phyloP scores from a whole-genome alignment of 2,113 vertebrate genomes.

The Passer montanus region DNA sequence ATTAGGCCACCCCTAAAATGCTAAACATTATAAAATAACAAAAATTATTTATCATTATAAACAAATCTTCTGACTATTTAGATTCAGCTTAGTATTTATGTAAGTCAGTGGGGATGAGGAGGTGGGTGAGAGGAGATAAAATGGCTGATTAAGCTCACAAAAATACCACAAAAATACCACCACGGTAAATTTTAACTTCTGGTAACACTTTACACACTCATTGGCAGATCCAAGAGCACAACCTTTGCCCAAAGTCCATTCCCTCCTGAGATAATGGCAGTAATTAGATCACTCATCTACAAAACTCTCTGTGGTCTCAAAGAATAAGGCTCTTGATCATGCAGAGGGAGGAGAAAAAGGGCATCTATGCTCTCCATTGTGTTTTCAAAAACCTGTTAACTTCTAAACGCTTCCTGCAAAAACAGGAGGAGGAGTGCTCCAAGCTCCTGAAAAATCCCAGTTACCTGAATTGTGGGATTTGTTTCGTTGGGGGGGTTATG shows the following conservation, averaged over 20 bases:
- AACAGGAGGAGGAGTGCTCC: neutral
- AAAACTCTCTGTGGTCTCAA: neutral
- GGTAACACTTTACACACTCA: neutral
- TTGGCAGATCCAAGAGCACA: neutral
- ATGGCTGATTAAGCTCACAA: neutral
- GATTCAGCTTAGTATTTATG: neutral
- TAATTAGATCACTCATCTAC: neutral
- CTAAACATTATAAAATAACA: neutral
- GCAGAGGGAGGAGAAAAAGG: neutral
- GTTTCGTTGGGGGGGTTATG: neutral
- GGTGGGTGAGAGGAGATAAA: neutral
- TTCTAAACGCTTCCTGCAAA: neutral
- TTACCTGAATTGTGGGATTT: neutral
- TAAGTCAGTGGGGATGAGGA: neutral
- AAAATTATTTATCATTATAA: neutral
- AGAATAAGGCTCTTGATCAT: neutral
- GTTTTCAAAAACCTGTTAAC: neutral
- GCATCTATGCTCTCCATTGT: fast-evolving
- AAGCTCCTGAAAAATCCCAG: neutral
- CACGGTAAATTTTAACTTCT: conserved; percentile 2
- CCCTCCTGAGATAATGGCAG: neutral
- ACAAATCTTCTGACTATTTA: neutral
- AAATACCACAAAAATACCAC: neutral
- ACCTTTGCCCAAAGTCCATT: neutral
- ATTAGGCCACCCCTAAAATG: neutral